Evolutionary conservation across 2,797 vertebrate species (phyloP), one percentile per base, ranked within the genome.

Genomic region (Intellagama lesueurii): DNA sequence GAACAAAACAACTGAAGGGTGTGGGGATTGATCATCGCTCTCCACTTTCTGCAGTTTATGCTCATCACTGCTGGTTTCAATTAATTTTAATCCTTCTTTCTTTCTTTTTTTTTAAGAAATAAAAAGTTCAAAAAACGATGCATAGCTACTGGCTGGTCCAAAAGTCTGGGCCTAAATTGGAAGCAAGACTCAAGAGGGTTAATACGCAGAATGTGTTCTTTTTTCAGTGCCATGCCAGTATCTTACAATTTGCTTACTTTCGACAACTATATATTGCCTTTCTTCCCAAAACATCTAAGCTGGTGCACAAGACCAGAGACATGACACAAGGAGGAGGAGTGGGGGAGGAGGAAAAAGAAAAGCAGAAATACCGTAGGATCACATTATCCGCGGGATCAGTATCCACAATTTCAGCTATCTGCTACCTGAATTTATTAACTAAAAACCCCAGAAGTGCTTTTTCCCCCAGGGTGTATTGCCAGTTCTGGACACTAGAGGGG

Each of bases 21-120:
- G 17, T 22, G 60, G 32, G 83, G 69, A 47, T n/a, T 89, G 92
- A 91, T 87, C 73, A 5, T 72, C 86, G 12, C 2, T 35, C 85
- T 89, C 73, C 5, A 0, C 8, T 56, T 77, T 22, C 40, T 28
- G 7, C 30, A 68, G 66, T 2, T 72, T 82, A 82, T 73, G 93
- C n/a, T 6, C 28, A 5, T 17, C 60, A 75, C 47, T 28, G 12
- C 16, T 0, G 0, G 44, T 85, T 90, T 24, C 72, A 14, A 16
- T 76, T 69, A 72, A 76, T 90, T 93, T 76, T 72, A 84, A 56
- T 56, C 52, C 52, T 14, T 14, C 52, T 24, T 76, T 22, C 40
- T 40, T 40, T 40, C 40, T 40, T 40, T 40, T 40, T 40, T 40
- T 40, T 40, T 40, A 40, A 40, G 40, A 40, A 40, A 40, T 40